phyloP scores from a whole-genome alignment of 2,888 invertebrate genomes.

The Pollenia angustigena region DNA sequence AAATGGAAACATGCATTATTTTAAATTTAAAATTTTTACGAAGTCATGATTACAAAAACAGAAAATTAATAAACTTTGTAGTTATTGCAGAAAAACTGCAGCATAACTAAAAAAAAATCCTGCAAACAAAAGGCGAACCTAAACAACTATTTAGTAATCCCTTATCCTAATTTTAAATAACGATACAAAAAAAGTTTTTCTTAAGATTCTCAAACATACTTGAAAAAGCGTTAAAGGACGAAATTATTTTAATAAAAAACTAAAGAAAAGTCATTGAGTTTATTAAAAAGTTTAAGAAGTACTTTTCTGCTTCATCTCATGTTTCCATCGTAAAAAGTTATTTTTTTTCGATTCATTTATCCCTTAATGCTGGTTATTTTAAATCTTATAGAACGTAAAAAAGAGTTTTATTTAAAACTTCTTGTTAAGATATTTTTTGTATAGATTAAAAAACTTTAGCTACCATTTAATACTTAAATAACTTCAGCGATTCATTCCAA shows the following conservation, averaged over 20 bases:
- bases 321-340: background rate
- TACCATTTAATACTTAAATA: background rate
- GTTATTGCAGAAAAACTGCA: background rate
- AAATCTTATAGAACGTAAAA: background rate
- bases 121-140: background rate
- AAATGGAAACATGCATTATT: conserved; percentile 12
- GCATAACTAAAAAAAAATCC: background rate
- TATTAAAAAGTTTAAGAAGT: background rate
- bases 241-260: background rate
- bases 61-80: background rate
- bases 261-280: background rate
- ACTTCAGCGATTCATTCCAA: background rate
- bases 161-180: background rate
- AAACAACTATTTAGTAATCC: background rate
- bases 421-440: background rate
- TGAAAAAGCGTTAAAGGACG: background rate
- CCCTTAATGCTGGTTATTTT: background rate
- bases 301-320: background rate
- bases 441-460: background rate
- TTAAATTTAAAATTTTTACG: conserved; percentile 1
- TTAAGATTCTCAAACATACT: background rate
- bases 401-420: background rate
- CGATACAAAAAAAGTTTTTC: background rate
- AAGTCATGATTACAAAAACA: background rate
- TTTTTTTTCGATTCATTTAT: background rate